Conservation (phyloP, 2,797 vertebrate genomes). For the Chiroxiphia lanceolata region DNA sequence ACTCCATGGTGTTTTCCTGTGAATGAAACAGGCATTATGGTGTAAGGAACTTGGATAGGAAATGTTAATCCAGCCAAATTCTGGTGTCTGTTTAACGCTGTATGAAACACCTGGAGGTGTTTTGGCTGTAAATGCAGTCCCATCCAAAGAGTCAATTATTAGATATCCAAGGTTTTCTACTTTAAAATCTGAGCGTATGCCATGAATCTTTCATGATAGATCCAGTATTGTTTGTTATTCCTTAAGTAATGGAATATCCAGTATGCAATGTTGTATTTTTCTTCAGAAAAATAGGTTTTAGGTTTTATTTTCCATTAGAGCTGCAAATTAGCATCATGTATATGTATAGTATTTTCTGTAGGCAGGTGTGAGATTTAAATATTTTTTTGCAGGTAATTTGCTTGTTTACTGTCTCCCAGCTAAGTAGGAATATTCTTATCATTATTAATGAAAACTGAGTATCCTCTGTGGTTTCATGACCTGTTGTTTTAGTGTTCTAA, state of each 20-base stretch:
- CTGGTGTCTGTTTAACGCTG: background rate
- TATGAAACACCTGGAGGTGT: background rate
- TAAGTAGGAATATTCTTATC: background rate
- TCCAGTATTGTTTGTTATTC: background rate
- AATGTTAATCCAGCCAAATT: background rate
- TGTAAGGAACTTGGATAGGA: background rate
- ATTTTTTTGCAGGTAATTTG: constrained; percentile 2
- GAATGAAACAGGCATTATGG: background rate
- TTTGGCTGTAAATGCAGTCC: background rate
- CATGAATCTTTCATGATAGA: background rate
- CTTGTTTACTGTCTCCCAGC: background rate
- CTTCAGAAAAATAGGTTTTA: background rate
- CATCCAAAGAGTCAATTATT: background rate
- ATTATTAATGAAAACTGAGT: background rate
- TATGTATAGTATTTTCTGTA: background rate
- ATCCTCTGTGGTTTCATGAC: background rate
- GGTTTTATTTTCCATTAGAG: constrained; percentile 20
- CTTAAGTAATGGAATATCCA: background rate
- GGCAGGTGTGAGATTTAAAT: background rate
- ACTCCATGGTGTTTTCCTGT: background rate
- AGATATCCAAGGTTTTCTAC: background rate
- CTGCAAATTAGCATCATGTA: background rate
- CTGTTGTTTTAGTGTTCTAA: constrained; percentile 18
- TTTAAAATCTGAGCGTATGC: background rate
- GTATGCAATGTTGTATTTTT: background rate